Percentiles rank a stretch among this genome's conserved stretches.
phyloP scores from a whole-genome alignment of 2,888 invertebrate genomes.

The Allacma fusca region DNA sequence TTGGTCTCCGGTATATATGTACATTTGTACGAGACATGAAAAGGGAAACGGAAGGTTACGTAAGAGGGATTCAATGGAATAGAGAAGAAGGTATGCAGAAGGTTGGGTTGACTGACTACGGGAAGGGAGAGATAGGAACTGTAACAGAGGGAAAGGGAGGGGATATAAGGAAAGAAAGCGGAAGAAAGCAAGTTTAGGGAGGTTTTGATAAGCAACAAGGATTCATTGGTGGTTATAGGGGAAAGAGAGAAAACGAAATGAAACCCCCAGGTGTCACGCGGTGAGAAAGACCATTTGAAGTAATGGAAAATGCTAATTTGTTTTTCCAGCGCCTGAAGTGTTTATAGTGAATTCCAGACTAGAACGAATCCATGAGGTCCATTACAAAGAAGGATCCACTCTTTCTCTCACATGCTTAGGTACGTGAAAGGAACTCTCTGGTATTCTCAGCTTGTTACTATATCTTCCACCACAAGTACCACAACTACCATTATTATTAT shows the following conservation, averaged over 20 bases:
- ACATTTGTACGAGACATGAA: too few species aligned
- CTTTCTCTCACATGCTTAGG: conserved; percentile 73
- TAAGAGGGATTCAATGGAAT: too few species aligned
- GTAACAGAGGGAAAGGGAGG: neutral
- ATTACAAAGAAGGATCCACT: conserved; percentile 75
- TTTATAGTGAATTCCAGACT: conserved; percentile 75
- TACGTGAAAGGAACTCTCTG: conserved; percentile 33
- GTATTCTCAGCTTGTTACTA: neutral
- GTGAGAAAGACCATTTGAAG: conserved; percentile 39
- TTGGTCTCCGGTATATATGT: too few species aligned
- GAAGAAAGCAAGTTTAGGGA: neutral
- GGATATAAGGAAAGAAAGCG: neutral
- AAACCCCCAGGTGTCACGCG: conserved; percentile 42
- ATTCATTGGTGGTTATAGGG: conserved; percentile 19
- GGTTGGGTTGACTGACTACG: too few species aligned
- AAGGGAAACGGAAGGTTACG: neutral
- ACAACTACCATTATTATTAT: conserved; percentile 3
- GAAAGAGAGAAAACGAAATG: conserved; percentile 30
- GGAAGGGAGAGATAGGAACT: neutral
- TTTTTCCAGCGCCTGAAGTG: conserved; percentile 72
- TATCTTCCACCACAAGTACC: neutral
- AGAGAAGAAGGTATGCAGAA: too few species aligned
- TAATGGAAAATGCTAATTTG: conserved; percentile 48
- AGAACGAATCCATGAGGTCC: conserved; percentile 72
- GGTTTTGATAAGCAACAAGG: neutral